Evolutionary conservation across 2,113 vertebrate species (phyloP), one percentile per base, ranked within the genome.

Genomic region (Colistium nudipinnis): DNA sequence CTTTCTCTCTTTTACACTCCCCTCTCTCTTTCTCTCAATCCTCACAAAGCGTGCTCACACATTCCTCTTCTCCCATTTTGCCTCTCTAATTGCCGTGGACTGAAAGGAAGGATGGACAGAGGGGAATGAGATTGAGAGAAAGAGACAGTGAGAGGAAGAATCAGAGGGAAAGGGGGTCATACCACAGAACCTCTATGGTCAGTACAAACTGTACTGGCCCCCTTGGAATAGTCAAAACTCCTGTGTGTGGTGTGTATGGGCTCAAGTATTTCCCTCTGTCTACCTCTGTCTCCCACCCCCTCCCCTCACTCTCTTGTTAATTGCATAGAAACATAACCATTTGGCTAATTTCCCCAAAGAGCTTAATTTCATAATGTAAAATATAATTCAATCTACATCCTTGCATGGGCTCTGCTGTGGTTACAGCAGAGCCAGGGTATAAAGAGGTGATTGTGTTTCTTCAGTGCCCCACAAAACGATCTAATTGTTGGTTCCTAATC

Each of bases 371-470:
- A 71, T 60, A 59, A 84, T 61, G 71, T 51, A 63, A 72, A 78
- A 69, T 54, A 62, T 62, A 38, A 60, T 45, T 54, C 53, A 45
- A 20, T 83, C 71, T 60, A 61, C 76, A 84, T 83, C 70, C 56
- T 80, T 63, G 65, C 64, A 69, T 65, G 43, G 49, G 60, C 51
- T 80, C 36, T 33, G 65, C 75, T 75, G 71, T 80, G 78, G 83
- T 83, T 81, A 70, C 72, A 45, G 66, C 80, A 69, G 76, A 74
- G 64, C 74, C 70, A 13, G 68, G 35, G 87, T 52, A 93, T 92
- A 93, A 93, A 93, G 89, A 87, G 79, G 78, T 89, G 90, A 90
- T 92, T 93, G 93, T 94, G 62, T 90, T 91, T 92, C 86, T 85
- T 89, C 91, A 90, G 71, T 39, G 84, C 88, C 80, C 84, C 91